Base-by-base conservation (phyloP, 1,140 invertebrate genomes). In the Macrostomum lignano region DNA sequence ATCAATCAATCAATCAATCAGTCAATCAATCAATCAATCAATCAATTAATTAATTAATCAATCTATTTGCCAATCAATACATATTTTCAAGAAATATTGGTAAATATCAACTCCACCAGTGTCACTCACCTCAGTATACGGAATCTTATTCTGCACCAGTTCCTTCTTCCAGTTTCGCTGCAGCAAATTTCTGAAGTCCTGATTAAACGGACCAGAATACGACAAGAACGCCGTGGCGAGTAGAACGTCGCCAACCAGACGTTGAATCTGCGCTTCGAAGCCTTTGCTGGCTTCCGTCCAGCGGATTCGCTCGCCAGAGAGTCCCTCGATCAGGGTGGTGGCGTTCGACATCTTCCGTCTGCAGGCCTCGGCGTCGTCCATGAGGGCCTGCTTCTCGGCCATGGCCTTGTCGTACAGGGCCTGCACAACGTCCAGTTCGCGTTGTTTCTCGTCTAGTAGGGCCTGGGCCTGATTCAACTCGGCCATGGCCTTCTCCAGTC, bases 181-280 rank as follows among this genome's bases (percentile, higher is more conserved):
- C 17, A 91, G 61, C 38, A 70, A 66, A 13, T 68, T 67, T 42
- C 84, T 61, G 48, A 78, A 93, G 48, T 88, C 76, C 53, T 91
- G 82, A 60, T 91, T 91, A 45, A 91, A 93, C 0, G 84, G 82
- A 1, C 84, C 84, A 44, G 76, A 75, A 46, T 91, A 93, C 0
- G 81, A 88, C 2, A 93, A 59, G 54, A 93, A 93, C 13, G 77
- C 81, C 1, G 81, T 88, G 0, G 76, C 77, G 19, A 88, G 50
- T 1, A 91, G 62, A 7, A 86, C 79, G 60, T 93, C 82, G 3
- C 84, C 84, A 1, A 91, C 79, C 13, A 91, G 59, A 19, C 46
- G 39, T 23, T 52, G 44, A 17, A 60, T 61, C 46, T 62, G 57
- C 11, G 49, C 40, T 32, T 58, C 48, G 41, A 61, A 63, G 5